Evolutionary conservation across 2,888 invertebrate genomes (phyloP), one percentile per base, ranked within the genome.

Genomic region (Caenorhabditis afra): DNA sequence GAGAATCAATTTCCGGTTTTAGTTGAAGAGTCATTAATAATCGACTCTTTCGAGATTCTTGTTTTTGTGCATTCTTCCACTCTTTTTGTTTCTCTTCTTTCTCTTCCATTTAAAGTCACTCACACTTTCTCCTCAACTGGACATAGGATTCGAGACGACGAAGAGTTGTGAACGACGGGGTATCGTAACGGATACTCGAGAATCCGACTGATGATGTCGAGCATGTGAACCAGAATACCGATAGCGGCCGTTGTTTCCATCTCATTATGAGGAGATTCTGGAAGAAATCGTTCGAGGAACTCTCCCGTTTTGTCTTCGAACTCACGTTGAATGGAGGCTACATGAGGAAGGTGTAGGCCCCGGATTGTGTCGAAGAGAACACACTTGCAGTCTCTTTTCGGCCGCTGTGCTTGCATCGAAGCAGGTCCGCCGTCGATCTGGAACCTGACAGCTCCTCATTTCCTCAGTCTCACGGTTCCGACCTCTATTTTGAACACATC

Each of bases 141-240:
- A 18, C 62, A 57, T 5, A 52, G 45, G 12, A 79, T 58, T 39
- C 52, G 45, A 2, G 79, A 64, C 1, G 18, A 50, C 22, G 79
- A 79, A 5, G 71, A 35, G 4, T 47, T 44, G 0, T 57, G 55
- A 5, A 65, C 8, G 20, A 97, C 93, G 39, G 94, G 94, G 91
- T 97, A 96, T 45, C 96, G 92, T 20, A 96, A 92, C 39, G 97
- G 96, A 86, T 95, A 93, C 91, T 95, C 94, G 61, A 97, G 92
- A 87, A 97, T 93, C 57, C 93, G 93, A 0, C 95, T 94, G 57
- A 95, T 93, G 92, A 96, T 94, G 77, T 94, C 93, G 0, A 95
- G 93, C 16, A 95, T 92, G 90, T 97, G 96, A 16, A 95, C 94
- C 11, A 94, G 94, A 90, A 94, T 95, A 8, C 96, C 96, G 2